Evolutionary conservation across 1,140 invertebrate genomes (phyloP).

Genomic region (Zaprionus capensis): DNA sequence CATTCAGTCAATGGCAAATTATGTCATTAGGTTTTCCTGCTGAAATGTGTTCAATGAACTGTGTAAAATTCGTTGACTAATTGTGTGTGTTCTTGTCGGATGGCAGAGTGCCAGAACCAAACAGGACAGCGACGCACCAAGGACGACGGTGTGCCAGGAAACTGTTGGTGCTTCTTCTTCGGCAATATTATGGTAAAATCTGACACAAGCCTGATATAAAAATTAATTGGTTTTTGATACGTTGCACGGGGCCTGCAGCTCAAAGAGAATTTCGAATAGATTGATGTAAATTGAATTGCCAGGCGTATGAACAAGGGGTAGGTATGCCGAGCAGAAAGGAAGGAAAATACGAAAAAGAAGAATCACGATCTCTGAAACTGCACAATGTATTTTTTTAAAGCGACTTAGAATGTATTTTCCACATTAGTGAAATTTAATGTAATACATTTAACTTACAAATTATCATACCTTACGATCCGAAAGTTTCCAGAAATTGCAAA

Average conservation of each 20-base stretch:
- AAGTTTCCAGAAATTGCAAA: neutral
- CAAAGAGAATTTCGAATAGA: conserved; percentile 19
- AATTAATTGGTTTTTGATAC: conserved; percentile 78
- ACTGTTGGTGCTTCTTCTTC: conserved; percentile 24
- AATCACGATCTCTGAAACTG: no score
- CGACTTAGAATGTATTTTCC: no score
- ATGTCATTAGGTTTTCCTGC: conserved; percentile 72
- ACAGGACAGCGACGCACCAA: neutral
- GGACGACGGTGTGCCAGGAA: conserved; percentile 18
- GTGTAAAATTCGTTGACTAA: conserved; percentile 74
- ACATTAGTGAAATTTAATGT: neutral
- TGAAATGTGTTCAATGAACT: conserved; percentile 74
- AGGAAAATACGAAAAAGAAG: neutral
- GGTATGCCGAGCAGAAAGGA: neutral
- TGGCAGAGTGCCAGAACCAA: neutral
- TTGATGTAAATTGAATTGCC: conserved; percentile 33
- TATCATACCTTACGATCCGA: neutral
- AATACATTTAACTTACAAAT: neutral
- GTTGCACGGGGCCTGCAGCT: conserved; percentile 21
- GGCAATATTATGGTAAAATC: conserved; percentile 28
- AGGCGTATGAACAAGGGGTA: neutral
- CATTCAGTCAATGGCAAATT: conserved; percentile 70
- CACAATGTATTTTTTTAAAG: no score
- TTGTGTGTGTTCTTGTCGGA: conserved; percentile 57
- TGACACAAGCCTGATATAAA: conserved; percentile 55